phyloP scores from a whole-genome alignment of 2,797 vertebrate genomes.

The Notamacropus eugenii region DNA sequence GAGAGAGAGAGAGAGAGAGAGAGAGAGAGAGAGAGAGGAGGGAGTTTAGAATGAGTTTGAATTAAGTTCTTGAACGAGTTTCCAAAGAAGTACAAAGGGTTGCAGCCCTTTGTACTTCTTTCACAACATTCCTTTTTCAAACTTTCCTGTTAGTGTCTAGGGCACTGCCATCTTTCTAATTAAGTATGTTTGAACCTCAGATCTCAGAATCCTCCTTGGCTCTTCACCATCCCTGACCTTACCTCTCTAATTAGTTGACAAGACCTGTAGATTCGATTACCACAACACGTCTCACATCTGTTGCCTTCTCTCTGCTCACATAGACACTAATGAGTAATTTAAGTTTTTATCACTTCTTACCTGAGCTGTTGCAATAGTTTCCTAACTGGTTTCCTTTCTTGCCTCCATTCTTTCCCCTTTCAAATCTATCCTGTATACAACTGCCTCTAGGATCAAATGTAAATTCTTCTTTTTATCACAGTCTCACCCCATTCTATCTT shows the following conservation, averaged over 20 bases:
- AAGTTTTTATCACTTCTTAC: not conserved
- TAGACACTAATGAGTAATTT: not conserved
- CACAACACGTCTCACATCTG: not conserved
- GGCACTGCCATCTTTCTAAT: not conserved
- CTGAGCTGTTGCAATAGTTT: not conserved
- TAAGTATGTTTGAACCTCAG: not conserved
- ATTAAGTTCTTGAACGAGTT: no score
- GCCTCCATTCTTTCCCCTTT: not conserved
- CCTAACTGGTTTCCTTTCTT: not conserved
- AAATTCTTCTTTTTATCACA: not conserved
- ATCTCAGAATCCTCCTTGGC: not conserved
- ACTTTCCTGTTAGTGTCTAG: not conserved
- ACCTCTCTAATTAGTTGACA: not conserved
- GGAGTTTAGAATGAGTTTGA: no score
- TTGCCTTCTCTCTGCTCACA: not conserved
- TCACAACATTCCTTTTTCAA: not conserved
- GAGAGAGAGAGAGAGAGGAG: no score
- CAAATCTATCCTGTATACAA: not conserved
- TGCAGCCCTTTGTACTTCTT: not conserved
- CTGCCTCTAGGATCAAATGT: not conserved
- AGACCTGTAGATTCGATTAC: not conserved
- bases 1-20: not conserved
- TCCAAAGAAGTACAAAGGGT: not conserved
- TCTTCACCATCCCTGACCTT: not conserved
- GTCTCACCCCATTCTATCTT: not conserved